These are phyloP conservation scores for Temnothorax rugatulus DNA, from an alignment of 2,888 invertebrate species.

Conservation along the genomic window DNA sequence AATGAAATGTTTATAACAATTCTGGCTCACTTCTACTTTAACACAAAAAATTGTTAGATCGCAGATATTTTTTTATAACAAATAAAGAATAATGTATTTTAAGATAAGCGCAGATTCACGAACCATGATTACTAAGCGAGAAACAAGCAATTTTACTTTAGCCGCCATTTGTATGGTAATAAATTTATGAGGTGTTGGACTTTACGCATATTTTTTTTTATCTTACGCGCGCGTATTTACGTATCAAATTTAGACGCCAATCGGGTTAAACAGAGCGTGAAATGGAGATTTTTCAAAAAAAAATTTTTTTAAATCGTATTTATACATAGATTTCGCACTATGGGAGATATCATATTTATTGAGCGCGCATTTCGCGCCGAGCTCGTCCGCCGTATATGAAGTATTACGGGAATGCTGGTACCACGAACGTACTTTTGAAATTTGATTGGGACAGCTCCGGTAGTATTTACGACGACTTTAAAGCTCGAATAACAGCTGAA, in stretches of 20 bases:
- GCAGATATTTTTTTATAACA: background rate
- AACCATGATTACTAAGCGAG: background rate
- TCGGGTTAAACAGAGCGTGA: conserved; percentile 20
- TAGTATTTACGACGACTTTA: background rate
- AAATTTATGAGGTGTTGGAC: background rate
- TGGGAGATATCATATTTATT: background rate
- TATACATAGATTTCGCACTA: conserved; percentile 29
- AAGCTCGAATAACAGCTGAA: background rate
- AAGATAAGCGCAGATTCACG: background rate
- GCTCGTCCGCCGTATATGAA: background rate
- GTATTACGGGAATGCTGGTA: background rate
- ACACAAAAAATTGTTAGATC: background rate
- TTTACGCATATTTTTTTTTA: background rate
- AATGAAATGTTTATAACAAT: background rate
- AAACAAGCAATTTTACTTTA: background rate
- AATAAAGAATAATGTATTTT: background rate
- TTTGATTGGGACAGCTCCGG: background rate
- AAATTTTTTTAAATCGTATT: conserved; percentile 8
- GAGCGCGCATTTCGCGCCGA: background rate
- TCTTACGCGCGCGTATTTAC: background rate
- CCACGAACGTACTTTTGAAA: background rate
- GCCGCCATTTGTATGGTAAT: background rate
- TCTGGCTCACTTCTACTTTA: background rate
- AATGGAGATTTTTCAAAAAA: conserved; percentile 15
- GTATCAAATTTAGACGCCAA: background rate